Evolutionary conservation across 2,888 invertebrate species (phyloP).

Genomic region (Incurvaria masculella): DNA sequence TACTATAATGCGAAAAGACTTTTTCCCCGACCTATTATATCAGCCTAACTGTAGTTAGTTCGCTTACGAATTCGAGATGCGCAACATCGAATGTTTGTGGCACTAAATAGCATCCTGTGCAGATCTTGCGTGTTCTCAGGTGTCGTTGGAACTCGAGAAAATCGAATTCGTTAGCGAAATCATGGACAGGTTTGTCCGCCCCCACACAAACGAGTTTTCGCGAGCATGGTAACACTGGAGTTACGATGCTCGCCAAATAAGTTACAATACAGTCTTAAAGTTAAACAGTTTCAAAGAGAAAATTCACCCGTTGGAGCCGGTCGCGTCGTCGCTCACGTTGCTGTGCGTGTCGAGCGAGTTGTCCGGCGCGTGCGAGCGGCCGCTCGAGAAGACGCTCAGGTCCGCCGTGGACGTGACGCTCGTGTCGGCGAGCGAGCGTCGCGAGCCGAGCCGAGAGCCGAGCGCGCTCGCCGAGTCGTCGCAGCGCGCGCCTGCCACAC

Average conservation of each 20-base stretch:
- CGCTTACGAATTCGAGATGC: too few relatives aligned
- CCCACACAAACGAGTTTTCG: too few relatives aligned
- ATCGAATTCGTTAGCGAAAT: too few relatives aligned
- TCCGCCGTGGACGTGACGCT: conserved; percentile 83
- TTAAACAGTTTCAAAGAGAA: background rate
- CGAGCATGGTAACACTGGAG: too few relatives aligned
- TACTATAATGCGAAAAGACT: too few relatives aligned
- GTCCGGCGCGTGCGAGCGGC: conserved; percentile 69
- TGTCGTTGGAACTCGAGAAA: too few relatives aligned
- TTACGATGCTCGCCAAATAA: background rate
- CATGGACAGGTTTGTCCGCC: too few relatives aligned
- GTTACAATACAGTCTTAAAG: background rate
- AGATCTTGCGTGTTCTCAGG: too few relatives aligned
- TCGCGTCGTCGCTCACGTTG: conserved; percentile 71
- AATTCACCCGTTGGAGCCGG: conserved; percentile 65
- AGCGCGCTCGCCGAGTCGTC: conserved; percentile 68
- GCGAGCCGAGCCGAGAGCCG: conserved; percentile 73
- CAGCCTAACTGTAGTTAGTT: too few relatives aligned
- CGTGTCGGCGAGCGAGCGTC: conserved; percentile 77
- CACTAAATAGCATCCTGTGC: too few relatives aligned
- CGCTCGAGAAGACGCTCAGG: conserved; percentile 74
- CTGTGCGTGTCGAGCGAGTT: conserved; percentile 75
- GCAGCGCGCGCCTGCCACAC: conserved; percentile 32
- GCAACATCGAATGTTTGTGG: too few relatives aligned
- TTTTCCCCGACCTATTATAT: too few relatives aligned